Conservation (phyloP, 2,888 invertebrate genomes). For the Drosophila meridionalis region DNA sequence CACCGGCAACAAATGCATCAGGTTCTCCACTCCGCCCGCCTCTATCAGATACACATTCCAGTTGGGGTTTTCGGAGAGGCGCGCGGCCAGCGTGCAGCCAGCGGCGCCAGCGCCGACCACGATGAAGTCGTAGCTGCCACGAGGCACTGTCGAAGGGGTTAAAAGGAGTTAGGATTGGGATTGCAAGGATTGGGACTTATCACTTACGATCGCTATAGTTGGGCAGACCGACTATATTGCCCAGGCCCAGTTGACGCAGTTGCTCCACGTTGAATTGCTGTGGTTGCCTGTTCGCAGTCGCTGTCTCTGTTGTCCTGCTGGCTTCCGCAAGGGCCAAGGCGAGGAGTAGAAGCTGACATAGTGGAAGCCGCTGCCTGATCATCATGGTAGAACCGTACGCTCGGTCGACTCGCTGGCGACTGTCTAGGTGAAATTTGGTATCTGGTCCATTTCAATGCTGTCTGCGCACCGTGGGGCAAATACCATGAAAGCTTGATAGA, state of each 20-base stretch:
- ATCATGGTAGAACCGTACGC: slow-evolving; percentile 49
- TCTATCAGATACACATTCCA: slow-evolving; percentile 86
- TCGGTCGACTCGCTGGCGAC: slow-evolving; percentile 37
- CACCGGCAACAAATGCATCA: slow-evolving; percentile 81
- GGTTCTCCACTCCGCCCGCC: slow-evolving; percentile 85
- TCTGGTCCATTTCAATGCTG: slow-evolving; percentile 38
- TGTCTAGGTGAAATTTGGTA: slow-evolving; percentile 40
- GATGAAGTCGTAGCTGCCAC: slow-evolving; percentile 91
- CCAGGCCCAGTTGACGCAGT: slow-evolving; percentile 63
- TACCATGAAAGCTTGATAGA: background rate
- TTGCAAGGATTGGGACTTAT: background rate
- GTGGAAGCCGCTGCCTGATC: slow-evolving; percentile 11
- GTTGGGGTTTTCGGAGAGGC: slow-evolving; percentile 84
- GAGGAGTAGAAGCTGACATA: slow-evolving; percentile 7
- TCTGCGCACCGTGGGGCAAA: slow-evolving; percentile 53
- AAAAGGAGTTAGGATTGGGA: background rate
- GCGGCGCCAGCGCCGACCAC: slow-evolving; percentile 94
- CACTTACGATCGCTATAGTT: slow-evolving; percentile 78
- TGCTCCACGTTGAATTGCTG: slow-evolving; percentile 36
- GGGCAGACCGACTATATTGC: slow-evolving; percentile 68
- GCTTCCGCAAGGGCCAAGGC: slow-evolving; percentile 13
- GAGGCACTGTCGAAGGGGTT: slow-evolving; percentile 87
- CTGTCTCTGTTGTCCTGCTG: slow-evolving; percentile 1
- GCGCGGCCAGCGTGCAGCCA: slow-evolving; percentile 86
- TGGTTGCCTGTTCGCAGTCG: background rate